A percentile compares a stretch with the other conserved stretches of the same genome.
Conservation (phyloP, 2,888 invertebrate genomes). For the Belgica antarctica region DNA sequence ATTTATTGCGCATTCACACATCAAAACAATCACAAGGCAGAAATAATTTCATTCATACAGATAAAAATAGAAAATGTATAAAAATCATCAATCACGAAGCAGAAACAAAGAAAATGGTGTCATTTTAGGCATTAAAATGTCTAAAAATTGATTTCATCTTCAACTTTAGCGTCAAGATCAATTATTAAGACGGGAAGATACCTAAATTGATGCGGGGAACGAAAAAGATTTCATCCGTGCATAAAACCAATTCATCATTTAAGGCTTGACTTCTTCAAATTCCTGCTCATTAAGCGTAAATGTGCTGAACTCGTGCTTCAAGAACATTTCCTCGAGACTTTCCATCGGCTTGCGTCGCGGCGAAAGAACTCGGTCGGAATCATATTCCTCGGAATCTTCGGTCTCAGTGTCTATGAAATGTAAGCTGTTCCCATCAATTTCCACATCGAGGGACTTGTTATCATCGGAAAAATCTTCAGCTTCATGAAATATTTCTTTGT, state of each 20-base stretch:
- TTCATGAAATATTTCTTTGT: constrained; percentile 29
- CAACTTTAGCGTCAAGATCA: too few relatives aligned
- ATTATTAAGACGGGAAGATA: too few relatives aligned
- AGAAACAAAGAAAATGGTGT: too few relatives aligned
- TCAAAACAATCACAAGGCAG: not conserved
- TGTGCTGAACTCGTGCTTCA: constrained; percentile 36
- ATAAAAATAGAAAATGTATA: too few relatives aligned
- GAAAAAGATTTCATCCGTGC: not conserved
- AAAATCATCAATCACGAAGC: too few relatives aligned
- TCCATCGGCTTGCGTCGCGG: constrained; percentile 34
- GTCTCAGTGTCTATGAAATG: constrained; percentile 39
- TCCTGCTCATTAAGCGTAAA: constrained; percentile 36
- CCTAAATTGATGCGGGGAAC: not conserved
- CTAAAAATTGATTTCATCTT: too few relatives aligned
- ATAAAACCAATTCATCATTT: too few relatives aligned
- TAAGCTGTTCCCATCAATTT: constrained; percentile 37
- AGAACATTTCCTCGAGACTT: constrained; percentile 40
- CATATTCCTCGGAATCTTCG: constrained; percentile 33
- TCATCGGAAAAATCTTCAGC: constrained; percentile 32
- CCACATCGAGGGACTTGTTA: constrained; percentile 39
- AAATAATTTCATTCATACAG: too few relatives aligned
- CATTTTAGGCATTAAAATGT: too few relatives aligned
- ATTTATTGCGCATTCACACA: not conserved
- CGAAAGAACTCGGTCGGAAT: constrained; percentile 30
- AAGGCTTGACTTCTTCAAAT: constrained; percentile 33